Conservation (phyloP, 2,113 vertebrate genomes). For the Carassius auratus region DNA sequence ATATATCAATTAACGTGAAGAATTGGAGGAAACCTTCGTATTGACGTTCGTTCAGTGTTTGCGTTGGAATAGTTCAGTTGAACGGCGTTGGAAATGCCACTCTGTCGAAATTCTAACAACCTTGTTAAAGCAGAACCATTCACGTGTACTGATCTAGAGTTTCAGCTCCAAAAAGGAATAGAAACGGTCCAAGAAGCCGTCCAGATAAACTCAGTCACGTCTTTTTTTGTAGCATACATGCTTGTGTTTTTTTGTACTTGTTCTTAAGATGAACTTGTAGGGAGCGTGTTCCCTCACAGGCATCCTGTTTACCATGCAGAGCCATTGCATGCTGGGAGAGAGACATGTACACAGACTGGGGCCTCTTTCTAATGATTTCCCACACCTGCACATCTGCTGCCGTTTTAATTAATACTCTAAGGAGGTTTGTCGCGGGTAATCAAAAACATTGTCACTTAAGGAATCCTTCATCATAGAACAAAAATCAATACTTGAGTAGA, state of each 20-base stretch:
- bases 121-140: slow-evolving; percentile 29
- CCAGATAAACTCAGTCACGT: neutral
- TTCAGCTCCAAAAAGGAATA: slow-evolving; percentile 32
- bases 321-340: slow-evolving; percentile 72
- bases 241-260: slow-evolving; percentile 58
- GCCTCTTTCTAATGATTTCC: slow-evolving; percentile 83
- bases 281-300: slow-evolving; percentile 74
- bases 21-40: slow-evolving; percentile 47
- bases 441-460: slow-evolving; percentile 93
- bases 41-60: slow-evolving; percentile 51
- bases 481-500: slow-evolving; percentile 85
- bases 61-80: slow-evolving; percentile 53
- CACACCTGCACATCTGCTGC: slow-evolving; percentile 91
- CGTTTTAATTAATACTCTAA: slow-evolving; percentile 96
- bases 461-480: slow-evolving; percentile 76
- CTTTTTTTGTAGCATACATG: neutral
- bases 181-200: neutral
- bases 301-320: slow-evolving; percentile 87
- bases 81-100: neutral
- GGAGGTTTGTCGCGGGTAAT: slow-evolving; percentile 90
- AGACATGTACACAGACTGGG: slow-evolving; percentile 28
- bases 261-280: slow-evolving; percentile 83
- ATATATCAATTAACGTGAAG: slow-evolving; percentile 69
- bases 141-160: neutral
- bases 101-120: slow-evolving; percentile 23